Evolutionary conservation across 1,140 invertebrate species (phyloP), one percentile per base, ranked within the genome.

Genomic region (Sycobia sp.): DNA sequence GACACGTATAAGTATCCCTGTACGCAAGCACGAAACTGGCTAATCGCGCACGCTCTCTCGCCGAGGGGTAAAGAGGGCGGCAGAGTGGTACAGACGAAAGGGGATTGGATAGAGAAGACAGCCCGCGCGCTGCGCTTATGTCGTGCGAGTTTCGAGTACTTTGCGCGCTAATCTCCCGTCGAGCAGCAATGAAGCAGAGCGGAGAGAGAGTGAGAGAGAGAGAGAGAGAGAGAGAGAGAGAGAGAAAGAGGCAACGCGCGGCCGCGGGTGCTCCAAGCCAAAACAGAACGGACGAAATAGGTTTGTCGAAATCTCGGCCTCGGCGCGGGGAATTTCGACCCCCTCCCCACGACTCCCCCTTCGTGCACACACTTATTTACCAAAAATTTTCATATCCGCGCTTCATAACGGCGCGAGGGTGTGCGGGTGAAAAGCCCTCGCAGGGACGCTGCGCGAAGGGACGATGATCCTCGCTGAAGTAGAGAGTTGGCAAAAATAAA

Each of bases 61-160:
- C 25, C 22, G 11, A 39, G 10, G 46, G 5, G 5, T n/a, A 5
- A 5, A 34, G 5, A 34, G 32, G 5, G 32, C 5, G 11, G 11
- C 32, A 11, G 5, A 34, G 32, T 7, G 32, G 5, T 34, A 34
- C 32, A 34, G 5, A 34, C 32, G 11, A 11, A 34, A n/a, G n/a
- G n/a, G n/a, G n/a, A n/a, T n/a, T n/a, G n/a, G n/a, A n/a, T n/a
- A n/a, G n/a, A n/a, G n/a, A n/a, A n/a, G n/a, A n/a, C n/a, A 39
- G 51, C 53, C 67, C 65, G 67, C 63, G 36, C 46, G 49, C 23
- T 47, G 62, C 63, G 62, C 63, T 68, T 64, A 71, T 71, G 47
- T 66, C 70, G 66, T 68, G 70, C 67, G 68, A 73, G 69, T 73
- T 73, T 72, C 58, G 49, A 73, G 67, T 63, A 71, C 63, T 72